Base-by-base conservation (phyloP, 1,140 invertebrate species). In the Diorhabda elongata region DNA sequence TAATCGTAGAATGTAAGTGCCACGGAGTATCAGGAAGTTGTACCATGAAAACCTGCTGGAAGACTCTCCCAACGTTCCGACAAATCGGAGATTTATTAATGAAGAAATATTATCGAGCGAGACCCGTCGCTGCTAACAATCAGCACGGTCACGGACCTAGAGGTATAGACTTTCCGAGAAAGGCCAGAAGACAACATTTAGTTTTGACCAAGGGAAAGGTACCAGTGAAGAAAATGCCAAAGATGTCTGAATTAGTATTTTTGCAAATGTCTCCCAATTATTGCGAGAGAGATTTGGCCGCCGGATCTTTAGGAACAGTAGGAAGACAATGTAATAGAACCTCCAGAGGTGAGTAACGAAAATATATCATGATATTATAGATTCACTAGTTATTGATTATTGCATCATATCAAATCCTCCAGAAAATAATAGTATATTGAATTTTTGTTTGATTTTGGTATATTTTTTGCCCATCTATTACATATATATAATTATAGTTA, bases 1-100 rank as follows among this genome's bases (percentile, higher is more conserved):
- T 96, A 61, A 88, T 90, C 69, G 90, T 91, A 42, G 91, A 95
- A 81, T 98, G 96, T 85, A 97, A 97, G 82, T 98, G 97, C 81
- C 96, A 98, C 81, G 97, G 97, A 4, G 94, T 98, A 42, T 97
- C 94, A 64, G 96, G 96, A 2, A 95, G 94, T 63, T 98, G 96
- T 79, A 94, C 94, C 1, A 87, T 98, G 82, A 91, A 93, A 78
- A 98, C 96, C 3, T 98, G 97, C 81, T 98, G 96, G 96, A 88
- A 90, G 78, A 93, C 92, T 41, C 84, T 97, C 79, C 92, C 93
- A 41, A 88, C 90, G 42, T 97, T 98, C 85, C 85, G 90, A 64
- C 85, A 88, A 75, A 89, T 97, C 58, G 95, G 94, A 42, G 89
- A 93, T 73, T 89, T 88, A 66, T 85, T 98, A 43, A 90, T 93